These are phyloP conservation scores for Dipodomys merriami DNA, from an alignment of 2,113 vertebrate species.

Conservation along the genomic window DNA sequence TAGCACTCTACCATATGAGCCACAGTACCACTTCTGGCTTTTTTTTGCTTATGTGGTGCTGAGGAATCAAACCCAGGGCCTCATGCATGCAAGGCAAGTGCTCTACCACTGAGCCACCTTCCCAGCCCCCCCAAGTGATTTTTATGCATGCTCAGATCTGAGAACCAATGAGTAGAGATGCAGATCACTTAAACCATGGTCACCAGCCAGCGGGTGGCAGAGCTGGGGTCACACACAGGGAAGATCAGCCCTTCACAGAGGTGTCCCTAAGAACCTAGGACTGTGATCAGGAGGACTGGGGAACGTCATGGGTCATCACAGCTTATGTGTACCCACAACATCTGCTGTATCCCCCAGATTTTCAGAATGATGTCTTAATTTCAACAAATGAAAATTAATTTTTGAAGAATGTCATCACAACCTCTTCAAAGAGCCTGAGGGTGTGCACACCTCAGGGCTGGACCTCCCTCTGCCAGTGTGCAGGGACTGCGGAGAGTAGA, in stretches of 20 bases:
- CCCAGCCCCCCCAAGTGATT: background rate
- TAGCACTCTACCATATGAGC: too few species aligned
- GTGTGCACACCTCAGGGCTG: background rate
- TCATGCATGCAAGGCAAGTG: too few species aligned
- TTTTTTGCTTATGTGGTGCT: too few species aligned
- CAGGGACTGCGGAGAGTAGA: background rate
- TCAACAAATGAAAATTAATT: background rate
- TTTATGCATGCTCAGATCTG: background rate
- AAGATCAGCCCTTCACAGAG: background rate
- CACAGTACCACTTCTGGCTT: too few species aligned
- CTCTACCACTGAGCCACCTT: too few species aligned
- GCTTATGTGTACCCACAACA: slow-evolving; percentile 26
- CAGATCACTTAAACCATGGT: background rate
- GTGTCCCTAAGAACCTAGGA: background rate
- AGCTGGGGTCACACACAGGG: background rate
- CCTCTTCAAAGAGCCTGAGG: background rate
- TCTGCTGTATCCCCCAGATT: background rate
- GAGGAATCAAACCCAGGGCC: too few species aligned
- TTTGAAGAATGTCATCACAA: background rate
- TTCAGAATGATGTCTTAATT: background rate
- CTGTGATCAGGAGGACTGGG: background rate
- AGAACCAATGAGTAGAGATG: background rate
- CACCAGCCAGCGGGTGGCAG: background rate
- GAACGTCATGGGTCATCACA: background rate
- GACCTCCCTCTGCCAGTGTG: background rate